Evolutionary conservation across 2,113 vertebrate species (phyloP), one percentile per base, ranked within the genome.

Genomic region (Hydrochoerus hydrochaeris): DNA sequence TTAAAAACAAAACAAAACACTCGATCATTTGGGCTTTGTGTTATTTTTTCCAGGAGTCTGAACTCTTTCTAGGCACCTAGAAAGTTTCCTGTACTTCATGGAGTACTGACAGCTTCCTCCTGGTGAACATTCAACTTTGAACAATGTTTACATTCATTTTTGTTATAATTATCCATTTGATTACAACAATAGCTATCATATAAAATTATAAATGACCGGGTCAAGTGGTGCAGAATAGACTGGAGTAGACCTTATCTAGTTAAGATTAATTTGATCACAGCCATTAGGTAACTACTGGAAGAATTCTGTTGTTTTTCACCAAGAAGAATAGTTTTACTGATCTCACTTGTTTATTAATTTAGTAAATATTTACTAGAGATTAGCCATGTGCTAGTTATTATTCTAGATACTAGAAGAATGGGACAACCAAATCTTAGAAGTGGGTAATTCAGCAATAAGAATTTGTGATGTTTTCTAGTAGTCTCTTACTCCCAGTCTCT

Each of bases 291-390:
- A 32, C 12, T 13, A 30, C 54, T 71, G 54, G 65, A 95, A 95
- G 95, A 91, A 95, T 52, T 63, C 32, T 13, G 12, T 73, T 73
- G 19, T 57, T 20, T 78, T 16, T 97, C 28, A 95, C 49, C 80
- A 82, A 91, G 30, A 41, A 73, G 75, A 78, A 49, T 78, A 49
- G 44, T 49, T 78, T 78, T 49, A 2, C 26, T 78, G 28, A 46
- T 14, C 44, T 49, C 13, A 46, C 49, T 32, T 78, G 26, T 49
- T 78, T 41, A 49, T 49, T 78, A 77, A 77, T 8, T 16, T 30
- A 78, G 2, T 78, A 30, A 78, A 32, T 78, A 46, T 30, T 30
- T 49, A 77, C 44, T 30, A 49, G 13, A 26, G 73, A 9, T 78
- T 78, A 78, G 49, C 75, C 26, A 78, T 4, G 16, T 32, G 9